These are phyloP conservation scores for Pipistrellus nathusii DNA, from an alignment of 2,797 vertebrate species.

Conservation along the genomic window DNA sequence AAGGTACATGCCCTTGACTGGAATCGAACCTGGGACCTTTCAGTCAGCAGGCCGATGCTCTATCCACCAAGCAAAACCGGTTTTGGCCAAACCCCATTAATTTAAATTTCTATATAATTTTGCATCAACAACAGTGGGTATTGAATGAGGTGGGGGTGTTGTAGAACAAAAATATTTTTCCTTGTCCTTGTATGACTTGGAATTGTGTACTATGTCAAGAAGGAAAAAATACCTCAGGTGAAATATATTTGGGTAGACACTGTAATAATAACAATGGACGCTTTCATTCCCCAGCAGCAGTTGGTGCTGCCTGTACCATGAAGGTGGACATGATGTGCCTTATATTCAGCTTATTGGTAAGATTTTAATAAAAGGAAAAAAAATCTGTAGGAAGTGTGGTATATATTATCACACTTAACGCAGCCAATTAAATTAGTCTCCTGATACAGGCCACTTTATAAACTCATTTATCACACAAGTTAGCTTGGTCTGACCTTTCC, in stretches of 20 bases:
- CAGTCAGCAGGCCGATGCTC: too few species aligned
- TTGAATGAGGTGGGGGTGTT: not conserved
- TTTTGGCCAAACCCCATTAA: not conserved
- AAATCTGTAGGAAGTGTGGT: slow-evolving; percentile 58
- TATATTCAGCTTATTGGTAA: slow-evolving; percentile 68
- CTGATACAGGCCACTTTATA: slow-evolving; percentile 76
- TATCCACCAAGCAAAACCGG: too few species aligned
- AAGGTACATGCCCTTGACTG: too few species aligned
- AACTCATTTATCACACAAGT: slow-evolving; percentile 80
- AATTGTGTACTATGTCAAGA: slow-evolving; percentile 52
- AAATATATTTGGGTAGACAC: slow-evolving; percentile 32
- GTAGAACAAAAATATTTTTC: slow-evolving; percentile 13
- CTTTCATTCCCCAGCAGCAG: not conserved
- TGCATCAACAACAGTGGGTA: not conserved
- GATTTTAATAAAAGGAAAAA: slow-evolving; percentile 75
- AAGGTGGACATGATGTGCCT: not conserved
- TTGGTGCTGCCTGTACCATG: not conserved
- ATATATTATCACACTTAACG: slow-evolving; percentile 74
- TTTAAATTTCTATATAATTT: slow-evolving; percentile 8
- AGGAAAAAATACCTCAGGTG: slow-evolving; percentile 52
- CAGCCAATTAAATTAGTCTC: slow-evolving; percentile 78
- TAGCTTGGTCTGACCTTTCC: slow-evolving; percentile 75
- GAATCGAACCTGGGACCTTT: too few species aligned
- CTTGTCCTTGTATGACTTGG: slow-evolving; percentile 19
- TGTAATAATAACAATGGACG: slow-evolving; percentile 58